phyloP scores from a whole-genome alignment of 1,140 invertebrate species.

The Euschistus heros region DNA sequence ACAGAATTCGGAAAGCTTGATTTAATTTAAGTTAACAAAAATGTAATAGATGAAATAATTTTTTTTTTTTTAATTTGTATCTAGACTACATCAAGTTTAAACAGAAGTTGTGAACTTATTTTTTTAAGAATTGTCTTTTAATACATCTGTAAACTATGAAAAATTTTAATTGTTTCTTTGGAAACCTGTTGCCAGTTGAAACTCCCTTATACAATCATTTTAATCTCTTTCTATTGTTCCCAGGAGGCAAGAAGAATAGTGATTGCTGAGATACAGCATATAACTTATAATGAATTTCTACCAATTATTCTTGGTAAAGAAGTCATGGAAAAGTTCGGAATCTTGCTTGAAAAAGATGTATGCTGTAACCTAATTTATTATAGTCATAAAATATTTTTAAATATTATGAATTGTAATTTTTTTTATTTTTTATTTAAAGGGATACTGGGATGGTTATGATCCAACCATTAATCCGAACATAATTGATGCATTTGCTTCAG shows the following conservation, averaged over 20 bases:
- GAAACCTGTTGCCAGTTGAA: too few species aligned
- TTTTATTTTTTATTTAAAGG: conserved; percentile 39
- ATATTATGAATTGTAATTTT: background rate
- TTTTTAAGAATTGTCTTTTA: too few species aligned
- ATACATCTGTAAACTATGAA: too few species aligned
- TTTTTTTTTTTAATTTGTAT: too few species aligned
- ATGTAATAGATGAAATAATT: too few species aligned
- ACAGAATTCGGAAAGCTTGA: too few species aligned
- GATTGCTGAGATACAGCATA: conserved; percentile 83
- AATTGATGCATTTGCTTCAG: conserved; percentile 57
- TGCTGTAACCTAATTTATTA: conserved; percentile 20
- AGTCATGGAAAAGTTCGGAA: conserved; percentile 82
- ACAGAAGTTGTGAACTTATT: too few species aligned
- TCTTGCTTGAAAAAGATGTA: conserved; percentile 71
- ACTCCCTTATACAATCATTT: too few species aligned
- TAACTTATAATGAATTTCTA: conserved; percentile 90
- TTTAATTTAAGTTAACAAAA: too few species aligned
- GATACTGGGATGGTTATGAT: conserved; percentile 79
- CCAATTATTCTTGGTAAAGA: conserved; percentile 88
- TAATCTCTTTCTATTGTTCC: conserved; percentile 22
- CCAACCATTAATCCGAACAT: conserved; percentile 48
- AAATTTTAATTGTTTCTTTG: too few species aligned
- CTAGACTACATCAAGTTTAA: too few species aligned
- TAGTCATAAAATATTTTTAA: background rate
- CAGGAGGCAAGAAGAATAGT: conserved; percentile 78